Evolutionary conservation across 92 coral and sea anemone genomes (phyloP).

Genomic region (Phymanthus crucifer): DNA sequence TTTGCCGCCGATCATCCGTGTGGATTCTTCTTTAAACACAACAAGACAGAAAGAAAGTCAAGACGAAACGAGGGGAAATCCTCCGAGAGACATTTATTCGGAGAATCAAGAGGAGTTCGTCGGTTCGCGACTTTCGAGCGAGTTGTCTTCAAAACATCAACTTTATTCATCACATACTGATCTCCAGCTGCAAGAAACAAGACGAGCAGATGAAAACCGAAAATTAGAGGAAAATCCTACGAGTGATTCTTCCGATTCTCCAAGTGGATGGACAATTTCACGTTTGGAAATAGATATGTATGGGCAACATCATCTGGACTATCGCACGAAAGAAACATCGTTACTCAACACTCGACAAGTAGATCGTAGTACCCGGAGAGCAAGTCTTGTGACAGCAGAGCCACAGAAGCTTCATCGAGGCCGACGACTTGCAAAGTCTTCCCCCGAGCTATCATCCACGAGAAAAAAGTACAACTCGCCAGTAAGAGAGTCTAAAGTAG

Average conservation of each 20-base stretch:
- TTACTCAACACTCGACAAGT: conserved; percentile 16
- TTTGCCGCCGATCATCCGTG: conserved; percentile 74
- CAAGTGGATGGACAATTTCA: conserved; percentile 8
- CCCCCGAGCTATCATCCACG: conserved; percentile 52
- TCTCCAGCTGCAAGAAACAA: not conserved
- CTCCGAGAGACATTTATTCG: not conserved
- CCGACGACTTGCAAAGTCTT: conserved; percentile 58
- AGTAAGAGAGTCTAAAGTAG: not conserved
- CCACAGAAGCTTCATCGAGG: conserved; percentile 46
- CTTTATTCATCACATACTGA: not conserved
- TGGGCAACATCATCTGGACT: not conserved
- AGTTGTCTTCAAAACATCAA: not conserved
- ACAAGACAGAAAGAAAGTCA: not conserved
- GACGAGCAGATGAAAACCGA: conserved; percentile 5
- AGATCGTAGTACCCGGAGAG: conserved; percentile 3
- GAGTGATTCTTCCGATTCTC: not conserved
- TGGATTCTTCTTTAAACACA: conserved; percentile 43
- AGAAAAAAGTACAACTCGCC: conserved; percentile 26
- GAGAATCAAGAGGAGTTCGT: not conserved
- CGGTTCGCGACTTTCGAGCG: conserved; percentile 15
- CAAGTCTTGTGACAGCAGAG: conserved; percentile 26
- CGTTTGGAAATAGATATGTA: conserved; percentile 9
- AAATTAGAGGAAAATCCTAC: conserved; percentile 2
- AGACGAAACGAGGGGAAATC: not conserved
- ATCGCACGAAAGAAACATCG: conserved; percentile 8